Evolutionary conservation across 2,797 vertebrate genomes (phyloP).

Genomic region (Amblyraja radiata): DNA sequence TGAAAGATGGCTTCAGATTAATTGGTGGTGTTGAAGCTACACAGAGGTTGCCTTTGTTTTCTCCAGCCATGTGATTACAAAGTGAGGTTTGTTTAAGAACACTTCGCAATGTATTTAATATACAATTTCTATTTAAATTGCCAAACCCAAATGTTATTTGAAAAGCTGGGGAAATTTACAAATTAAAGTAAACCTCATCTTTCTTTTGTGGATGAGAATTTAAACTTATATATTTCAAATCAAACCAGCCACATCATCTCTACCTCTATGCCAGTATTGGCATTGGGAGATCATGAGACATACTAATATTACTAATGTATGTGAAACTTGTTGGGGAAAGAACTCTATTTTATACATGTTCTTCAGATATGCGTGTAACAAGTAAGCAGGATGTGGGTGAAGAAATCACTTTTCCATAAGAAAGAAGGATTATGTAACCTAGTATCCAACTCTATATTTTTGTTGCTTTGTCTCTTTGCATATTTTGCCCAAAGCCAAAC

Average conservation of each 20-base stretch:
- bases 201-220: not conserved
- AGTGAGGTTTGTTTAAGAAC: constrained; percentile 26
- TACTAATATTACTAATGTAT: not conserved
- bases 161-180: not conserved
- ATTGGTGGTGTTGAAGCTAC: constrained; percentile 3
- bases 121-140: constrained; percentile 29
- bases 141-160: not conserved
- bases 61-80: constrained; percentile 33
- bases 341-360: not conserved
- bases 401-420: not conserved
- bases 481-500: not conserved
- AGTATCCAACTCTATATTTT: not conserved
- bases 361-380: not conserved
- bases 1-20: constrained; percentile 37
- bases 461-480: not conserved
- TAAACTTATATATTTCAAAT: not conserved
- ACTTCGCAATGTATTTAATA: constrained; percentile 12
- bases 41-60: constrained; percentile 35
- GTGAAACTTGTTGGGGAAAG: not conserved
- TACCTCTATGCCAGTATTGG: not conserved
- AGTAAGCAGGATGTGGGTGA: not conserved
- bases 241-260: not conserved
- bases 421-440: not conserved
- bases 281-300: not conserved
- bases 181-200: not conserved